Evolutionary conservation across 2,888 invertebrate genomes (phyloP).

Genomic region (Pseudococcus longispinus): DNA sequence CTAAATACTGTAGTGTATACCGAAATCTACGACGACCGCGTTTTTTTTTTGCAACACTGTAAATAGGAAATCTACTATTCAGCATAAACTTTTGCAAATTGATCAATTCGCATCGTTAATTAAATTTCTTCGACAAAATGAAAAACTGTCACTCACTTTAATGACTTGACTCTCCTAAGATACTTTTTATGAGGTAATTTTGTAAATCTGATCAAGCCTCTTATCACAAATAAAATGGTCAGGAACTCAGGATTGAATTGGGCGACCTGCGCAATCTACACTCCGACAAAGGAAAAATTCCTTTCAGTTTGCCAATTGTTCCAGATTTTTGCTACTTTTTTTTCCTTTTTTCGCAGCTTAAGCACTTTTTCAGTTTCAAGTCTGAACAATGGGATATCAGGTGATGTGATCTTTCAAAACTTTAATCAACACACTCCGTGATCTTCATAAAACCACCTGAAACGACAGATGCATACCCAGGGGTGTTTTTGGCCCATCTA

Average conservation of each 20-base stretch:
- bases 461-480: no score
- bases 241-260: neutral
- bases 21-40: neutral
- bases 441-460: no score
- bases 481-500: neutral
- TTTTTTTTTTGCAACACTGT: neutral
- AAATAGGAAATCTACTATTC: neutral
- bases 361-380: no score
- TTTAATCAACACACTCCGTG: no score
- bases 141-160: neutral
- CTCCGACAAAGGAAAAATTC: no score
- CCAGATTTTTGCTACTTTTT: neutral
- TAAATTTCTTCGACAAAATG: neutral
- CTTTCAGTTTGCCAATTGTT: neutral
- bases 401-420: no score
- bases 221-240: neutral
- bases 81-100: neutral
- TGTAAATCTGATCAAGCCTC: neutral
- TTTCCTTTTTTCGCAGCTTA: no score
- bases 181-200: neutral
- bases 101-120: neutral
- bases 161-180: conserved; percentile 22
- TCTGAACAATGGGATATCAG: no score
- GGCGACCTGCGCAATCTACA: neutral
- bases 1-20: neutral